Percentiles rank a stretch among this genome's conserved stretches.
Conservation (phyloP, 2,888 invertebrate genomes). For the Ectemnius cavifrons region DNA sequence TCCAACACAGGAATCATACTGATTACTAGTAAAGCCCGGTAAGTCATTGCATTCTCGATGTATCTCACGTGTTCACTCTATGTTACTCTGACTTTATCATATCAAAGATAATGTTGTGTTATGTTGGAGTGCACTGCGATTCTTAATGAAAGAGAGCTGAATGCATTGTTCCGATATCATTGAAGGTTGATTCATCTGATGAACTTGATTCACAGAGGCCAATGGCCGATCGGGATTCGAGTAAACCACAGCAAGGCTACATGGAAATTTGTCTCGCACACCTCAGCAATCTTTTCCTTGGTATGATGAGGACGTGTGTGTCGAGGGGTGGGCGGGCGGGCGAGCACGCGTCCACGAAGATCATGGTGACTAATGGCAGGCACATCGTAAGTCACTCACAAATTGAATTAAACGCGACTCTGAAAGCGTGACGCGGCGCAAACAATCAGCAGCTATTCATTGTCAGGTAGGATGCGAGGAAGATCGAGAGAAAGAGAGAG, state of each 20-base stretch:
- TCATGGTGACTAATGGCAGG: constrained; percentile 66
- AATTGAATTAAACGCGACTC: constrained; percentile 70
- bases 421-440: constrained; percentile 67
- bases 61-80: neutral
- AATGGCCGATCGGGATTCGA: constrained; percentile 19
- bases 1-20: neutral
- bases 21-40: neutral
- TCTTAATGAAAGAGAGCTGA: too few species aligned
- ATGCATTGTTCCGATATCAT: constrained; percentile 22
- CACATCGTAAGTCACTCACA: constrained; percentile 61
- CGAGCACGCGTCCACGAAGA: constrained; percentile 26
- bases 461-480: constrained; percentile 27
- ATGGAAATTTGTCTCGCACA: constrained; percentile 26
- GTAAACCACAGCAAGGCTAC: constrained; percentile 38
- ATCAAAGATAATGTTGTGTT: neutral
- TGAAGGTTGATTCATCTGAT: constrained; percentile 53
- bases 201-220: constrained; percentile 46
- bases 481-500: constrained; percentile 14
- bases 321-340: constrained; percentile 53
- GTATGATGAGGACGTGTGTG: constrained; percentile 54
- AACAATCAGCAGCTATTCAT: constrained; percentile 68
- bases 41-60: neutral
- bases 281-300: constrained; percentile 65
- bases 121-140: too few species aligned
- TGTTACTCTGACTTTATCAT: neutral